A percentile compares a stretch with the other conserved stretches of the same genome.
phyloP scores from a whole-genome alignment of 2,113 vertebrate genomes.

The Crotophaga sulcirostris region DNA sequence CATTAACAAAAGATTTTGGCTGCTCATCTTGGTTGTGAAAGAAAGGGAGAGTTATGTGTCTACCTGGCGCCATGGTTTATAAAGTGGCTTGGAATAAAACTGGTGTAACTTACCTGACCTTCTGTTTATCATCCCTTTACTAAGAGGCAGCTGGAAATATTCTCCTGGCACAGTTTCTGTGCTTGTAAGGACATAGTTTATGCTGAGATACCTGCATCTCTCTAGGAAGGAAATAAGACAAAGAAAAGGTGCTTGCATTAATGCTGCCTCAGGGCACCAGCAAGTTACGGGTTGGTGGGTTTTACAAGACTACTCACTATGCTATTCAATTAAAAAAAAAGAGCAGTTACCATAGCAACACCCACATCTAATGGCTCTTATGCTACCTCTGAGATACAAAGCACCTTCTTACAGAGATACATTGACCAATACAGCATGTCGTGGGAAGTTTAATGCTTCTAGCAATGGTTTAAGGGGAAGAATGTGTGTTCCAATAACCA shows the following conservation, averaged over 20 bases:
- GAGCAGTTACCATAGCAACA: conserved; percentile 79
- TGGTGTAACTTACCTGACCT: not conserved
- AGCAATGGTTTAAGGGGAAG: conserved; percentile 55
- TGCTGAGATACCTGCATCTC: conserved; percentile 47
- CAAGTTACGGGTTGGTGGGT: conserved; percentile 80
- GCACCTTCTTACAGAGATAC: conserved; percentile 77
- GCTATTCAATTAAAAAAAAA: conserved; percentile 78
- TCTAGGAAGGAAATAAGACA: conserved; percentile 61
- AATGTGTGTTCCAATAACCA: conserved; percentile 58
- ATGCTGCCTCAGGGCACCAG: conserved; percentile 70
- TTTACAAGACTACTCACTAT: conserved; percentile 82
- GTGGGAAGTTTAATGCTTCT: conserved; percentile 71
- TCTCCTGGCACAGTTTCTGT: not conserved
- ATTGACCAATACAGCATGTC: conserved; percentile 77
- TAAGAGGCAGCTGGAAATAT: not conserved
- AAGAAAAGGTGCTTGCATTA: conserved; percentile 77
- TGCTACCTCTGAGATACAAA: conserved; percentile 80
- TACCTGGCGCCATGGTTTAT: not conserved
- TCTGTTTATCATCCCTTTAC: not conserved
- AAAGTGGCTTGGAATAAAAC: not conserved
- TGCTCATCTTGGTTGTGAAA: not conserved
- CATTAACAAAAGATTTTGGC: not conserved
- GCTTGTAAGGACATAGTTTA: conserved; percentile 26
- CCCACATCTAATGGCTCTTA: conserved; percentile 77
- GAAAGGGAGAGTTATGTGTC: not conserved